Base-by-base conservation (phyloP, 2,888 invertebrate genomes). In the Isoperla grammatica region DNA sequence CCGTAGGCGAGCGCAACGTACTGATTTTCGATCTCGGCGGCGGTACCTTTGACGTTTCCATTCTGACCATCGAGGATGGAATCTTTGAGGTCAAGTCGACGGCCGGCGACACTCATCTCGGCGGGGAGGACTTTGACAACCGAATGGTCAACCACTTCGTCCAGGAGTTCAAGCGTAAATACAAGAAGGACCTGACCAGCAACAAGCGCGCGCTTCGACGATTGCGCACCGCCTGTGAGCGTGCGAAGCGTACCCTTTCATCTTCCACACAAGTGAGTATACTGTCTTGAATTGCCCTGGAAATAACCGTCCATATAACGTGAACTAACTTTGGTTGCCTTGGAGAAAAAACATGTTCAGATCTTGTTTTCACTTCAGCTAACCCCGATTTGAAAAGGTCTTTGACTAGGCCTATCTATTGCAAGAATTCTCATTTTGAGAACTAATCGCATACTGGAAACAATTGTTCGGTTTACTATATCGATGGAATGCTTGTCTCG, bases 51-150 rank as follows among this genome's bases (percentile, higher is more conserved):
- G 84, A 85, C 72, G 84, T 85, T 0, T 84, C 84, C 37, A 81
- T 85, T 65, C 71, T 85, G 46, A 83, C 83, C 53, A 85, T 85
- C 68, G 84, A 84, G 68, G 83, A 85, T 67, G 84, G 84, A 23
- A 82, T 85, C 65, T 85, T 85, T 70, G 85, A 85, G 70, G 85
- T 83, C 3, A 83, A 83, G 69, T 81, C 85, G 1, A 85, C 83
- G 11, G 80, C 81, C 49, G 83, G 83, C 57, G 84, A 85, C 59
- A 77, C 77, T 35, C 77, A 78, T 68, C 71, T 81, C 45, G 81
- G 81, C 12, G 81, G 81, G 5, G 81, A 81, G 65, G 81, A 81
- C 65, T 81, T 81, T 64, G 81, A 81, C 68, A 79, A 78, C 63
- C 73, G 79, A 8, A 75, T 81, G 76, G 79, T 81, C 23, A 77